phyloP scores from a whole-genome alignment of 2,797 vertebrate genomes.

The Paedocypris micromegethes region DNA sequence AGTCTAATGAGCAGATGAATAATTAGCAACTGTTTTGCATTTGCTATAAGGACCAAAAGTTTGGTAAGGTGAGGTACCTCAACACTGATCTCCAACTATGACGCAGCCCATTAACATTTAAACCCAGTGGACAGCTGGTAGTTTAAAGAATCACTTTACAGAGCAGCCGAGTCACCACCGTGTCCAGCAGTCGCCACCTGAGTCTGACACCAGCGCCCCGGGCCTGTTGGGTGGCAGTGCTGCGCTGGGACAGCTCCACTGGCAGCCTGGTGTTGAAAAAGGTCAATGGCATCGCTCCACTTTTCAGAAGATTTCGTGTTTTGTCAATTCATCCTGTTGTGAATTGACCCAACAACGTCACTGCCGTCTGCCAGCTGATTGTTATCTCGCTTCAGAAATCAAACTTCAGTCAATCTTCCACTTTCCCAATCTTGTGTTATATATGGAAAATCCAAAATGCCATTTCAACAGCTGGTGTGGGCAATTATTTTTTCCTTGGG shows the following conservation, averaged over 20 bases:
- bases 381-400: no score
- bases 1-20: not conserved
- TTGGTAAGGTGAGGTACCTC: constrained; percentile 15
- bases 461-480: no score
- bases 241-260: constrained; percentile 40
- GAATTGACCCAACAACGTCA: no score
- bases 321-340: no score
- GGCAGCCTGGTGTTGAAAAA: not conserved
- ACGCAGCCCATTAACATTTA: constrained; percentile 48
- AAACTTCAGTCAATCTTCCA: no score
- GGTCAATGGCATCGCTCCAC: no score
- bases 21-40: constrained; percentile 22
- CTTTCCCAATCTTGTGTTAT: no score
- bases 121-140: constrained; percentile 34
- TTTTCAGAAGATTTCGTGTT: no score
- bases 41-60: constrained; percentile 21
- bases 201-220: constrained; percentile 39
- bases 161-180: constrained; percentile 37
- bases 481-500: no score
- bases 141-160: constrained; percentile 55
- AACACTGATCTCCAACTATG: constrained; percentile 29
- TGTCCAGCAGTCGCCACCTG: constrained; percentile 41
- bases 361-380: no score
- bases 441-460: no score
- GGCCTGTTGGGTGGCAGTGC: constrained; percentile 40